Percentiles rank a stretch among this genome's conserved stretches.
Evolutionary conservation across 2,113 vertebrate genomes (phyloP).

Genomic region (Hippoglossus stenolepis): DNA sequence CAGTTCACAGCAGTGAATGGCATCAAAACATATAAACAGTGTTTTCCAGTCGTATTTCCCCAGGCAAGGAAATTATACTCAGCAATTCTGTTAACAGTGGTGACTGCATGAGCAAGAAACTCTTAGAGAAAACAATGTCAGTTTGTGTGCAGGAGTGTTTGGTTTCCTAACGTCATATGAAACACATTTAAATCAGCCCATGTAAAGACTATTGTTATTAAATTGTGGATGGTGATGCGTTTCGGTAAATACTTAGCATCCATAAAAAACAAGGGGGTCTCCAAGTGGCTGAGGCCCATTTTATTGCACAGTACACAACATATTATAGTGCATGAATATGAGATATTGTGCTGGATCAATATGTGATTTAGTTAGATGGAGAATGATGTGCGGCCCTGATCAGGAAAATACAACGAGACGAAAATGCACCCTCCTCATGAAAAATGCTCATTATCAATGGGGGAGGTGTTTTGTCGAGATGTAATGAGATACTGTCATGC

Average conservation of each 20-base stretch:
- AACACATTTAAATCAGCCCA: slow-evolving; percentile 71
- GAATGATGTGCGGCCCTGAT: slow-evolving; percentile 69
- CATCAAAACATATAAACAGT: slow-evolving; percentile 37
- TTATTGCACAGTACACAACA: slow-evolving; percentile 52
- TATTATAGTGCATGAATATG: slow-evolving; percentile 72
- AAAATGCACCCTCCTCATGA: slow-evolving; percentile 73
- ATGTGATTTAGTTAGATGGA: slow-evolving; percentile 74
- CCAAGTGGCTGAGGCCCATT: slow-evolving; percentile 35
- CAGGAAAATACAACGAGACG: slow-evolving; percentile 63
- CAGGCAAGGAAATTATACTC: slow-evolving; percentile 44
- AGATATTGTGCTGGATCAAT: slow-evolving; percentile 73
- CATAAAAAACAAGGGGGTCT: slow-evolving; percentile 50
- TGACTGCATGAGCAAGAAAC: slow-evolving; percentile 18
- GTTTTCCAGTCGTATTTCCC: slow-evolving; percentile 48
- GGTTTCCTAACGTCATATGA: slow-evolving; percentile 57
- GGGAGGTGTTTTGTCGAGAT: slow-evolving; percentile 81
- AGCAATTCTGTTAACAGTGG: slow-evolving; percentile 49
- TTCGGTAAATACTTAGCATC: slow-evolving; percentile 44
- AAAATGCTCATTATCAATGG: slow-evolving; percentile 84
- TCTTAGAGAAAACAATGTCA: slow-evolving; percentile 36
- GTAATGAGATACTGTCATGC: slow-evolving; percentile 84
- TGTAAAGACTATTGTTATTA: slow-evolving; percentile 71
- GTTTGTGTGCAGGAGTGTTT: slow-evolving; percentile 56
- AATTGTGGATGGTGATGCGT: slow-evolving; percentile 63
- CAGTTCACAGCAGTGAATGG: slow-evolving; percentile 35